Evolutionary conservation across 1,140 invertebrate genomes (phyloP), one percentile per base, ranked within the genome.

Genomic region (Atta cephalotes): DNA sequence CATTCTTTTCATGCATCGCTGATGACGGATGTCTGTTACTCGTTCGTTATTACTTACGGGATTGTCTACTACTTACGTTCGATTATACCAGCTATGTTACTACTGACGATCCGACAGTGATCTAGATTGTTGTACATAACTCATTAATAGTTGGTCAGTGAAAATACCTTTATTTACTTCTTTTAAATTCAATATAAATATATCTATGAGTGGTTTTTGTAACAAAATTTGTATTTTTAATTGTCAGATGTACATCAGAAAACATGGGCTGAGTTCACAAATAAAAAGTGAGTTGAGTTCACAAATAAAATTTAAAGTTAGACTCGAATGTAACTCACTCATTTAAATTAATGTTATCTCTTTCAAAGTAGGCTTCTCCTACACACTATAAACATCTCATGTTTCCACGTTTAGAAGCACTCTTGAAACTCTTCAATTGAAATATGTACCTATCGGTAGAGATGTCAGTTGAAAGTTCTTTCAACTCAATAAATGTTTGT

Each of bases 391-490:
- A 70, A 70, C 39, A 70, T 70, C n/a, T 12, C 6, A 9, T 16
- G 21, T 25, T 28, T 18, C 39, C 66, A 51, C 25, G 21, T 70
- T 70, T 70, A 70, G 66, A 70, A 49, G 66, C 66, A 70, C 66
- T 51, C 66, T 70, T 51, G 66, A 51, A 49, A 51, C 66, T 68
- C 35, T 70, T 70, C 66, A 49, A 70, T 70, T 70, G 66, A 49
- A 51, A 70, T 70, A 21, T 51, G 21, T 49, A 70, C 31, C 65
- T 66, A 39, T 31, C 65, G 65, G 65, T 45, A 70, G 66, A 70
- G 45, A 70, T 51, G 39, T 70, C 66, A 70, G 66, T 51, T 70
- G 39, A 16, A 70, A 70, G 66, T 70, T 70, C 66, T 70, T 70
- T 70, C 66, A 51, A 70, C 66, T 70, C 66, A 51, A 70, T 51